Base-by-base conservation (phyloP, 2,888 invertebrate species). In the Diaphora mendica region DNA sequence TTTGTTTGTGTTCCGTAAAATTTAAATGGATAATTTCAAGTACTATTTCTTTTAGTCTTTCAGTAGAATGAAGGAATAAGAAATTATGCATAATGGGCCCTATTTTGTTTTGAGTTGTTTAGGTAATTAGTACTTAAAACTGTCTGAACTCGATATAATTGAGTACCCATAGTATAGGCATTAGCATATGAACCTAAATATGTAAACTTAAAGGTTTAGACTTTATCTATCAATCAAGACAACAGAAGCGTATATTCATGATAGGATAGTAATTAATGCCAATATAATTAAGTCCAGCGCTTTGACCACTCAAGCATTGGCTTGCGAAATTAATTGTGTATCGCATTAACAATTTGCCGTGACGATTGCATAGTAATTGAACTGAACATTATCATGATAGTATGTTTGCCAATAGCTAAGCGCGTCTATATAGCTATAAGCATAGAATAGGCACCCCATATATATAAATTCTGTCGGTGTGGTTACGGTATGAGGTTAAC, bases 401-500 rank as follows among this genome's bases (percentile, higher is more conserved):
- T 26, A 26, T 59, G 26, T 59, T 59, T 26, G 59, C 59, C 59
- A 59, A 62, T 62, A 15, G 26, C 26, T 62, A 30, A 26, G 15
- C 13, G 30, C 17, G 30, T 30, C 3, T 2, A 30, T 30, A 17
- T 62, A 26, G 26, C 59, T 59, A 30, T 26, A 62, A 26, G 30
- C 62, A 62, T 62, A 30, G 26, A 26, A 26, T 59, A 59, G 59
- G 26, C 3, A 26, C 26, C 59, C 26, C 59, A 26, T 59, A 59
- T 26, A 20, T 48, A 2, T 62, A 62, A 11, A 13, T 7, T 13
- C 62, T 62, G 26, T 75, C 70, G 83, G 72, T 68, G 78, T 17
- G 51, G 81, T 51, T 39, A 3, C 15, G 70, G 44, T 64, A 68
- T 39, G 33, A 64, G 55, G 70, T 35, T 51, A 66, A 17, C 7